Percentiles rank a stretch among this genome's conserved stretches.
Evolutionary conservation across 23 tunicate genomes (phyloP).

Genomic region (Trididemnum nubilum): DNA sequence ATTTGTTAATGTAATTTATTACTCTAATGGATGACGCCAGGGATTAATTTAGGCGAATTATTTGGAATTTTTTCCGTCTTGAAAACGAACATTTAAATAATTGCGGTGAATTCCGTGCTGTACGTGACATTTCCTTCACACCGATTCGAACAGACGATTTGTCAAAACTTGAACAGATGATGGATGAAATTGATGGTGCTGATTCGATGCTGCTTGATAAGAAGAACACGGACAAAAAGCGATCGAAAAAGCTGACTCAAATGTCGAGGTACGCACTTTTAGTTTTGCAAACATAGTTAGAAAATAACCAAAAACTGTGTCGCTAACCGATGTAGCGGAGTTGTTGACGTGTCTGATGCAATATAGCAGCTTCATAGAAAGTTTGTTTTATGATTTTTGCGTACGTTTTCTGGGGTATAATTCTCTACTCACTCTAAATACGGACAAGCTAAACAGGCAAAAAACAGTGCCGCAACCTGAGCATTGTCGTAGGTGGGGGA

Average conservation of each 20-base stretch:
- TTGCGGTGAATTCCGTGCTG: constrained; percentile 99
- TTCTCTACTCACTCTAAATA: too few relatives aligned
- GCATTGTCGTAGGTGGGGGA: too few relatives aligned
- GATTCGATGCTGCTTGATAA: constrained; percentile 37
- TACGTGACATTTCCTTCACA: constrained; percentile 93
- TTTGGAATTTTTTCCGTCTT: constrained; percentile 98
- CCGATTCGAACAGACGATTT: constrained; percentile 85
- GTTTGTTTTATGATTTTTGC: too few relatives aligned
- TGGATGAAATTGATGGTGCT: constrained; percentile 79
- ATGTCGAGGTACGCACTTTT: background rate
- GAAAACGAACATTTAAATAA: constrained; percentile 99
- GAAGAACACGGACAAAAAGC: background rate
- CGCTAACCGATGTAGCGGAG: too few relatives aligned
- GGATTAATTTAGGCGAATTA: constrained; percentile 58
- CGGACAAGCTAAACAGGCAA: too few relatives aligned
- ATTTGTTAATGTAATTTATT: too few relatives aligned
- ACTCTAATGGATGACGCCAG: background rate
- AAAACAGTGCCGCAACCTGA: too few relatives aligned
- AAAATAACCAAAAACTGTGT: too few relatives aligned
- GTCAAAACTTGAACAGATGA: constrained; percentile 60
- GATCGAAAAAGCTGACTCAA: background rate
- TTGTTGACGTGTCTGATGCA: background rate
- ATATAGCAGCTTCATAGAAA: too few relatives aligned
- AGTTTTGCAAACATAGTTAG: background rate
- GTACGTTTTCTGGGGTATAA: too few relatives aligned